These are phyloP conservation scores for Drosophila leonis DNA, from an alignment of 2,888 invertebrate genomes.

Conservation along the genomic window DNA sequence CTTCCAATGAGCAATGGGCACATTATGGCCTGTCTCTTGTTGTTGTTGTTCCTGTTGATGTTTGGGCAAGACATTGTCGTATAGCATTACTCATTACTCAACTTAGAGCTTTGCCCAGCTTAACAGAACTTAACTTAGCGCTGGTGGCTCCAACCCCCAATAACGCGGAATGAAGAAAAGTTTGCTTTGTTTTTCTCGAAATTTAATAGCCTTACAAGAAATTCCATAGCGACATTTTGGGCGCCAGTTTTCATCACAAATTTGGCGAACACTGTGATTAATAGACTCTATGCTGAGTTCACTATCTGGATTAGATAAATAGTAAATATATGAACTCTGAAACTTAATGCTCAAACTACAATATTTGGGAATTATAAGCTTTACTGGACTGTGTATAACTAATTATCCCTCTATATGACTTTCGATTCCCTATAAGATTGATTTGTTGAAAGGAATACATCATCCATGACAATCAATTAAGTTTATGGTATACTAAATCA, in stretches of 20 bases:
- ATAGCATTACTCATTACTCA: slow-evolving; percentile 47
- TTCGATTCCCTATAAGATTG: too few relatives aligned
- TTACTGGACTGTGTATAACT: too few relatives aligned
- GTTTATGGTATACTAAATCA: too few relatives aligned
- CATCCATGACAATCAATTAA: too few relatives aligned
- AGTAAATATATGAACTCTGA: not conserved
- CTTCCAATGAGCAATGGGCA: slow-evolving; percentile 46
- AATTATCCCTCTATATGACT: too few relatives aligned
- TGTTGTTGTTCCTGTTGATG: not conserved
- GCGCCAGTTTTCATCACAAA: not conserved
- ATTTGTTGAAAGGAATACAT: too few relatives aligned
- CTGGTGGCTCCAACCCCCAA: not conserved
- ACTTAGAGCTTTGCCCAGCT: slow-evolving; percentile 34
- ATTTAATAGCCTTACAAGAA: slow-evolving; percentile 14
- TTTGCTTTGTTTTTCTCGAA: not conserved
- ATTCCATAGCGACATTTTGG: not conserved
- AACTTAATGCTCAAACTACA: not conserved
- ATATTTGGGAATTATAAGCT: too few relatives aligned
- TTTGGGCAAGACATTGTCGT: slow-evolving; percentile 29
- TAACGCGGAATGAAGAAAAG: not conserved
- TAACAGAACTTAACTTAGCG: slow-evolving; percentile 30
- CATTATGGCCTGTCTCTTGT: slow-evolving; percentile 30
- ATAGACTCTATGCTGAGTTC: not conserved
- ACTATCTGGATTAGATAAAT: not conserved
- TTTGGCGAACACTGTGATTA: not conserved